Evolutionary conservation across 2,113 vertebrate genomes (phyloP), one percentile per base, ranked within the genome.

Genomic region (Trichechus manatus): DNA sequence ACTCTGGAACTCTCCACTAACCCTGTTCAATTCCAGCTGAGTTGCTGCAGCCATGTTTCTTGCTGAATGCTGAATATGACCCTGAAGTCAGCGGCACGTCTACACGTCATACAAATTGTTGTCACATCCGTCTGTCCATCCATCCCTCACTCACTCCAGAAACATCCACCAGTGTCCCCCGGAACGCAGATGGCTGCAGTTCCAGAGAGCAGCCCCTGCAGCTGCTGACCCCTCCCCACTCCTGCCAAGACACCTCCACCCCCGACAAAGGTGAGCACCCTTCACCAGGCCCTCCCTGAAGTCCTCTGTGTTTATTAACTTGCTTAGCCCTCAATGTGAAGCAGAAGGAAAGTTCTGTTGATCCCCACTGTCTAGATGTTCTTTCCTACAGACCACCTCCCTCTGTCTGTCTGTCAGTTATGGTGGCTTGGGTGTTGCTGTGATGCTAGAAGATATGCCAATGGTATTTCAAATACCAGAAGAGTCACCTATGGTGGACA

Each of bases 11-110:
- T 39, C 20, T 23, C 72, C 72, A 42, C 36, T 9, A 2, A 75
- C 36, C 17, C 36, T 23, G 20, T 42, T 25, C 22, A 3, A 25
- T 42, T 70, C 66, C 6, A 1, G n/a, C 31, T 36, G 15, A 1
- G 9, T 10, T 27, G 22, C 0, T 0, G 6, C 7, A 4, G 74
- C 3, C 6, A 0, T 2, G 72, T 9, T 42, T 11, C 25, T 4
- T 15, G 31, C 5, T 14, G 0, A 0, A 3, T 0, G 15, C 3
- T 6, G 53, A 6, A 14, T 8, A 7, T 6, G 5, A 25, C 39
- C 22, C 9, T 23, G 53, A 27, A 22, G 63, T 44, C 29, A 10
- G 70, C 39, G 0, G 2, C 64, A 22, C 8, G 0, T 4, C 50
- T 15, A 47, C n/a, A 80, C 1, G 7, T 27, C 10, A 6, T 11